Evolutionary conservation across 2,113 vertebrate genomes (phyloP), one percentile per base, ranked within the genome.

Genomic region (Panthera tigris): DNA sequence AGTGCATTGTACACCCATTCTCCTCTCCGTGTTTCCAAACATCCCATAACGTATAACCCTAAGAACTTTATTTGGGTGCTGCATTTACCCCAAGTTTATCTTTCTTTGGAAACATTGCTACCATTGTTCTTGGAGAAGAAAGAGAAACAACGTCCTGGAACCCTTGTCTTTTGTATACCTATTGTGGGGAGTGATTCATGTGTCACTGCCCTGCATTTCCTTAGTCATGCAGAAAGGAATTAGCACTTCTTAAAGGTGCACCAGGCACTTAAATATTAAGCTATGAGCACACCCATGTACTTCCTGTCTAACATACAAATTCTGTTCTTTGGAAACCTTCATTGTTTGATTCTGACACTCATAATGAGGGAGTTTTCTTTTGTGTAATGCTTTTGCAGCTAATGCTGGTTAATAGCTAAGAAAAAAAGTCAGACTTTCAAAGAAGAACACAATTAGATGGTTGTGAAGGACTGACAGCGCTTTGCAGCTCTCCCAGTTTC

Each of bases 341-440:
- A 78, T 23, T 79, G 85, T 73, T 88, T 48, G 63, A 76, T 61
- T 57, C 69, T 82, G 92, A 89, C 50, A 79, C 33, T 94, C 91
- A 21, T 52, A 25, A 19, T 0, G 4, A 81, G 83, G 31, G 45
- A 31, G 48, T 88, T 88, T 86, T 79, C 82, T 88, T 85, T 41
- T 48, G 82, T 7, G 10, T 19, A 57, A 80, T 61, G 82, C 15
- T 87, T 95, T 89, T 91, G 82, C 79, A 82, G 91, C 48, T 94
- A 63, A 91, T 55, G 63, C 48, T 5, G 3, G 83, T 33, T 83
- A 83, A 93, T 9, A 95, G 45, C 55, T 61, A 91, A 74, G 61
- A 80, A 76, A 84, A 79, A 88, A 68, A 82, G 48, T 68, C 73
- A 50, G 85, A n/a, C 93, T 83, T 91, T 71, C 61, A 79, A 71